Evolutionary conservation across 2,888 invertebrate species (phyloP).

Genomic region (Glomeris marginata): DNA sequence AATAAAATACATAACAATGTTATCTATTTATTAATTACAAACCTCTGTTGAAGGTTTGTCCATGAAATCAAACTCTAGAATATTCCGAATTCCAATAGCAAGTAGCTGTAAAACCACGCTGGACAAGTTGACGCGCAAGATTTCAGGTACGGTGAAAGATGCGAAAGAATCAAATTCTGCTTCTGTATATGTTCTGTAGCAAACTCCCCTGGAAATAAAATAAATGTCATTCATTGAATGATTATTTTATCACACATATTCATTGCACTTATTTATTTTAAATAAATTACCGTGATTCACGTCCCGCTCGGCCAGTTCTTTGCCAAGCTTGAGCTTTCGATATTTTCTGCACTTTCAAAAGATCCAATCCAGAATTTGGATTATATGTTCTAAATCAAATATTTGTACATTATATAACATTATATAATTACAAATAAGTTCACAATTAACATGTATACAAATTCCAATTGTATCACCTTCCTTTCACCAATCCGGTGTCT

Average conservation of each 20-base stretch:
- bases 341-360: constrained; percentile 60
- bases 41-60: constrained; percentile 65
- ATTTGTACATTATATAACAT: not conserved
- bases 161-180: constrained; percentile 55
- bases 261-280: not conserved
- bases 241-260: not conserved
- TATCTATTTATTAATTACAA: constrained; percentile 18
- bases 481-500: constrained; percentile 83
- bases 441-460: constrained; percentile 6
- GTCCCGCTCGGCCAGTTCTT: constrained; percentile 78
- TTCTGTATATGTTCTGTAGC: constrained; percentile 74
- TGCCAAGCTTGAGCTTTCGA: constrained; percentile 91
- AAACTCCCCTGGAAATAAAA: constrained; percentile 48
- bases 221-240: not conserved
- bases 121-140: constrained; percentile 53
- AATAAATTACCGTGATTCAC: constrained; percentile 39
- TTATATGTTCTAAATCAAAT: constrained; percentile 47
- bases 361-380: constrained; percentile 64
- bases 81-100: constrained; percentile 60
- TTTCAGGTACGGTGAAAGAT: constrained; percentile 68
- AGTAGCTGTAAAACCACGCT: constrained; percentile 67
- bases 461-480: constrained; percentile 41
- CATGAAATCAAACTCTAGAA: constrained; percentile 73
- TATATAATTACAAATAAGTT: not conserved
- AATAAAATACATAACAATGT: not conserved